Conservation (phyloP, 2,797 vertebrate genomes). For the Harpagifer antarcticus region DNA sequence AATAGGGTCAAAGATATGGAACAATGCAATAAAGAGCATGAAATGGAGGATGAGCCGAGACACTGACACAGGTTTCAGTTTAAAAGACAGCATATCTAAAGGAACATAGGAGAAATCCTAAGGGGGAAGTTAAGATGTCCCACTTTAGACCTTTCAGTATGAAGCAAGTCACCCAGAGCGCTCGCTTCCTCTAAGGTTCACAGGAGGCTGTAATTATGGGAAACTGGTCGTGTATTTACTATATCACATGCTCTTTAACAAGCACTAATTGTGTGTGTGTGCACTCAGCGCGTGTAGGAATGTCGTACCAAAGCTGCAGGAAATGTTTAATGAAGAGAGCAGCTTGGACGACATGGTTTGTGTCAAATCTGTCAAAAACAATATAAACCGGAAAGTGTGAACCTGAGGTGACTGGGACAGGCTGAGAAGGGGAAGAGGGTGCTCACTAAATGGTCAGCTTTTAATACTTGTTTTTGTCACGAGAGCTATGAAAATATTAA, state of each 20-base stretch:
- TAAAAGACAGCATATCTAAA: not conserved
- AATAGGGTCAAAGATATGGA: slow-evolving; percentile 58
- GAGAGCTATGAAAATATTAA: not conserved
- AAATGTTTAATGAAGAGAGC: slow-evolving; percentile 68
- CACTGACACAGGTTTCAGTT: slow-evolving; percentile 8
- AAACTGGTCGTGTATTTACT: slow-evolving; percentile 67
- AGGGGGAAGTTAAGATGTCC: not conserved
- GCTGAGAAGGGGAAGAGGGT: not conserved
- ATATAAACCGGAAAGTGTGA: slow-evolving; percentile 38
- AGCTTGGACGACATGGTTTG: slow-evolving; percentile 64
- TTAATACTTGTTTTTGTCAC: not conserved
- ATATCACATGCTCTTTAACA: slow-evolving; percentile 75
- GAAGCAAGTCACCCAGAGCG: slow-evolving; percentile 36
- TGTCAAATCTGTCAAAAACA: slow-evolving; percentile 72
- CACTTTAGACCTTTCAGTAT: slow-evolving; percentile 5
- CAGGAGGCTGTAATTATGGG: slow-evolving; percentile 63
- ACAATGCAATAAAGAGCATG: slow-evolving; percentile 5
- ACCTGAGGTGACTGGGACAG: slow-evolving; percentile 25
- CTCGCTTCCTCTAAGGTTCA: slow-evolving; percentile 56
- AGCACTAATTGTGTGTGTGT: slow-evolving; percentile 74
- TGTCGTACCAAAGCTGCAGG: slow-evolving; percentile 63
- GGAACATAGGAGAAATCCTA: slow-evolving; percentile 3
- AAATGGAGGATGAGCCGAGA: slow-evolving; percentile 22
- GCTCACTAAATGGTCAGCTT: not conserved
- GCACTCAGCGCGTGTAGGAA: slow-evolving; percentile 69